A percentile compares a stretch with the other conserved stretches of the same genome.
These are phyloP conservation scores for Pelagia noctiluca DNA, from an alignment of 30 jellyfish, hydroid and myxozoan species.

Conservation along the genomic window DNA sequence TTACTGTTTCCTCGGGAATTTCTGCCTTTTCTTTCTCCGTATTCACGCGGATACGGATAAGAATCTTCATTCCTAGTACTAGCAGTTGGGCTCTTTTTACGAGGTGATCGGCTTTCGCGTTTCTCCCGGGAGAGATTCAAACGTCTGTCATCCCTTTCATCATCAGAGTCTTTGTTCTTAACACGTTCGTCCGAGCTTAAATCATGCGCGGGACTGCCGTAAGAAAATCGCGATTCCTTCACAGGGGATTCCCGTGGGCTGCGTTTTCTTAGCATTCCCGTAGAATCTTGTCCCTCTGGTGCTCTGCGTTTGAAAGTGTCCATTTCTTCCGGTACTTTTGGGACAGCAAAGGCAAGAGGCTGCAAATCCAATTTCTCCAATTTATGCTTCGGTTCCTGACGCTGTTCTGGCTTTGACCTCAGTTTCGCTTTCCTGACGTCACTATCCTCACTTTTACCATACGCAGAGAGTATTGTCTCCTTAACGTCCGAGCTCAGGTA, in stretches of 20 bases:
- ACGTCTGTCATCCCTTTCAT: neutral
- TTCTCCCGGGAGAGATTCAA: neutral
- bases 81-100: too few species aligned
- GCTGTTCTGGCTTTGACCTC: conserved; percentile 28
- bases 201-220: too few species aligned
- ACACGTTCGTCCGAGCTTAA: neutral
- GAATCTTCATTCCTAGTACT: too few species aligned
- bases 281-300: conserved; percentile 64
- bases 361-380: conserved; percentile 57
- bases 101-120: too few species aligned
- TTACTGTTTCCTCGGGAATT: too few species aligned
- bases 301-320: conserved; percentile 45
- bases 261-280: neutral
- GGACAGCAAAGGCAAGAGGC: conserved; percentile 65
- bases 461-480: conserved; percentile 31
- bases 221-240: neutral
- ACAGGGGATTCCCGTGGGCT: neutral
- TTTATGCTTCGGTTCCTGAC: conserved; percentile 55
- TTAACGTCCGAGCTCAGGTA: conserved; percentile 30
- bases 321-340: conserved; percentile 40
- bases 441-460: conserved; percentile 42
- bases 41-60: too few species aligned
- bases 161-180: neutral
- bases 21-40: too few species aligned
- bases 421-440: conserved; percentile 20